These are phyloP conservation scores for Philonicus albiceps DNA, from an alignment of 2,888 invertebrate genomes.

Conservation along the genomic window DNA sequence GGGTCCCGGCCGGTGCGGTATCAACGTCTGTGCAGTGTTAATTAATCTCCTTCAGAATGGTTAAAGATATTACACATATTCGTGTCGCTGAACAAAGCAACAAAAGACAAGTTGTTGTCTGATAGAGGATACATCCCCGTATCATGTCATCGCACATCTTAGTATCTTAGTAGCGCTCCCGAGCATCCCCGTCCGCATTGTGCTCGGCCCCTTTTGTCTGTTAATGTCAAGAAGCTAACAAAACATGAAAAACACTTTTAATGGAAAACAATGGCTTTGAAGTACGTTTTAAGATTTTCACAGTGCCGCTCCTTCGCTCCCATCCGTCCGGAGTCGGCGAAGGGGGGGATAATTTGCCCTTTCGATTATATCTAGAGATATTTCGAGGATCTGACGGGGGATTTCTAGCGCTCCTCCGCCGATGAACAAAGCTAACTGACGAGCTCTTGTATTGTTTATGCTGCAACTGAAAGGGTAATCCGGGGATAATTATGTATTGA, in stretches of 20 bases:
- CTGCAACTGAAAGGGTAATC: not conserved
- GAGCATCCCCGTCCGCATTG: not conserved
- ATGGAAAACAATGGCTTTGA: slow-evolving; percentile 16
- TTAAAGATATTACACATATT: slow-evolving; percentile 9
- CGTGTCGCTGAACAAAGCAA: not conserved
- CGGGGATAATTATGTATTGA: not conserved
- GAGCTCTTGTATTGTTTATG: not conserved
- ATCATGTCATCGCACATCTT: not conserved
- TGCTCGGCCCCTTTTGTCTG: not conserved
- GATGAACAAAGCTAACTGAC: not conserved
- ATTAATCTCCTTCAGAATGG: not conserved
- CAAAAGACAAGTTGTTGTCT: not conserved
- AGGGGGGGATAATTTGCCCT: not conserved
- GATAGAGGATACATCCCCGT: not conserved
- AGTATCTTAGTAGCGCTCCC: not conserved
- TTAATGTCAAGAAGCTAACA: not conserved
- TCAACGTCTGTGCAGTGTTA: not conserved
- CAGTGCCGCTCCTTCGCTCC: not conserved
- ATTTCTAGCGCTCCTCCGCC: not conserved
- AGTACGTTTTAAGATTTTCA: not conserved
- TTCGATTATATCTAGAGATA: not conserved
- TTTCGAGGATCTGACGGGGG: not conserved
- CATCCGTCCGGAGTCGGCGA: not conserved
- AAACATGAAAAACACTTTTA: slow-evolving; percentile 10
- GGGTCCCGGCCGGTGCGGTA: not conserved